phyloP scores from a whole-genome alignment of 2,113 vertebrate genomes.

The Oryzias javanicus region DNA sequence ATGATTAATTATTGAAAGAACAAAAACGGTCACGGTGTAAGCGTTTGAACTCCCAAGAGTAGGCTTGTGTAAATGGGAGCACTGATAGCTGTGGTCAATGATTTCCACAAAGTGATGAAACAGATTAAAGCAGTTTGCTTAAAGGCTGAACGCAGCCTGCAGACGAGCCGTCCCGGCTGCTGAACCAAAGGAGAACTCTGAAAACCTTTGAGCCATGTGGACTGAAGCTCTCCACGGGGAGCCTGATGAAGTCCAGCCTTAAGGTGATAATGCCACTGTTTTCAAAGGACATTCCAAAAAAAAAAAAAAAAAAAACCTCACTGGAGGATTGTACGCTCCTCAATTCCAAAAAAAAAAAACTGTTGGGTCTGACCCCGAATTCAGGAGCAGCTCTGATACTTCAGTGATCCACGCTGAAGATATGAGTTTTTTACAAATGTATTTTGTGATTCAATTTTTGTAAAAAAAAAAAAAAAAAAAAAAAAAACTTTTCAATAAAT shows the following conservation, averaged over 20 bases:
- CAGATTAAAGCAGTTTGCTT: slow-evolving; percentile 34
- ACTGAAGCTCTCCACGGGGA: slow-evolving; percentile 34
- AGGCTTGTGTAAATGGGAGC: slow-evolving; percentile 20
- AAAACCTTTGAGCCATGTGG: slow-evolving; percentile 39
- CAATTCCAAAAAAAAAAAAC: slow-evolving; percentile 56
- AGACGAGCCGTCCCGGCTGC: slow-evolving; percentile 43
- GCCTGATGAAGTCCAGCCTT: slow-evolving; percentile 58
- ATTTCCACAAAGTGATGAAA: slow-evolving; percentile 25
- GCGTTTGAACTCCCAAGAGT: slow-evolving; percentile 25
- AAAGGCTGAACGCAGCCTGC: slow-evolving; percentile 23
- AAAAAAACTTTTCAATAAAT: slow-evolving; percentile 66
- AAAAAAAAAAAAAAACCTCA: neutral
- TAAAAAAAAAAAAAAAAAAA: slow-evolving; percentile 71
- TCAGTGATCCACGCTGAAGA: slow-evolving; percentile 48
- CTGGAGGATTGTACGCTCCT: slow-evolving; percentile 50
- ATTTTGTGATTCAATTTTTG: slow-evolving; percentile 62
- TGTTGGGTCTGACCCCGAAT: slow-evolving; percentile 24
- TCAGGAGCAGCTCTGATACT: slow-evolving; percentile 65
- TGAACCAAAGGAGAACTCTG: slow-evolving; percentile 26
- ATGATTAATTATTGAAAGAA: slow-evolving; percentile 34
- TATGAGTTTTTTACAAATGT: slow-evolving; percentile 56
- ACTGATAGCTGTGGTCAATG: slow-evolving; percentile 20
- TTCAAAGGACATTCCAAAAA: slow-evolving; percentile 70
- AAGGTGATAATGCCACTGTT: slow-evolving; percentile 59
- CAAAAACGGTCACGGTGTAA: slow-evolving; percentile 14